A percentile compares a stretch with the other conserved stretches of the same genome.
These are phyloP conservation scores for Aricia artaxerxes DNA, from an alignment of 2,888 invertebrate species.

Conservation along the genomic window DNA sequence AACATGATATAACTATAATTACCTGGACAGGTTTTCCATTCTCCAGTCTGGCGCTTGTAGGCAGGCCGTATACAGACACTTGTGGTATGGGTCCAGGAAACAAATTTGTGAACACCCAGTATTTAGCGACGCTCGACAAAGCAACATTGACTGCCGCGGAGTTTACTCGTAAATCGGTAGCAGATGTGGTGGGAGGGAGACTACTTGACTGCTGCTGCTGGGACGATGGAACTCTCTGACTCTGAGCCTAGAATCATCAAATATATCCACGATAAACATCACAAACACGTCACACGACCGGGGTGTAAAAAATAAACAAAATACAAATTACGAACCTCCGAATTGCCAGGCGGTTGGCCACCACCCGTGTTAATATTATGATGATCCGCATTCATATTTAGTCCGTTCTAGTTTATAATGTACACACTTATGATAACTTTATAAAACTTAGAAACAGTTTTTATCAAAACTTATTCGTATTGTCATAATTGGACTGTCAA, in stretches of 20 bases:
- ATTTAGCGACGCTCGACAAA: constrained; percentile 88
- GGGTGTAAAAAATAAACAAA: constrained; percentile 45
- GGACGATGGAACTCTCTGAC: constrained; percentile 63
- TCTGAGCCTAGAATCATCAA: constrained; percentile 63
- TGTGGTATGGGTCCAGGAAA: constrained; percentile 88
- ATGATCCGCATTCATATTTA: constrained; percentile 76
- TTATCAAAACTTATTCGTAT: constrained; percentile 71
- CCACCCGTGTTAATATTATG: constrained; percentile 82
- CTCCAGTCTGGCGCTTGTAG: constrained; percentile 81
- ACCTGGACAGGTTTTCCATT: constrained; percentile 83
- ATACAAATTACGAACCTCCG: constrained; percentile 71
- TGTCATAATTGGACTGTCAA: constrained; percentile 83
- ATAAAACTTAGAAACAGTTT: constrained; percentile 67
- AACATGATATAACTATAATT: constrained; percentile 37
- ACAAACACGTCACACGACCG: constrained; percentile 39
- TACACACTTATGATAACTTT: constrained; percentile 56
- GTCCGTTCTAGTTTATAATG: constrained; percentile 51
- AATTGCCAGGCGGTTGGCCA: constrained; percentile 78
- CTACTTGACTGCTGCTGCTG: constrained; percentile 58
- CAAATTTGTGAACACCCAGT: constrained; percentile 91
- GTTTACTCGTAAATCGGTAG: constrained; percentile 83
- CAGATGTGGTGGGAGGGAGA: constrained; percentile 78
- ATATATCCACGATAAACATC: constrained; percentile 44
- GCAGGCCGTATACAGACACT: constrained; percentile 86
- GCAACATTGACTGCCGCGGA: constrained; percentile 85